Evolutionary conservation across 2,113 vertebrate species (phyloP).

Genomic region (Hippolais icterina): DNA sequence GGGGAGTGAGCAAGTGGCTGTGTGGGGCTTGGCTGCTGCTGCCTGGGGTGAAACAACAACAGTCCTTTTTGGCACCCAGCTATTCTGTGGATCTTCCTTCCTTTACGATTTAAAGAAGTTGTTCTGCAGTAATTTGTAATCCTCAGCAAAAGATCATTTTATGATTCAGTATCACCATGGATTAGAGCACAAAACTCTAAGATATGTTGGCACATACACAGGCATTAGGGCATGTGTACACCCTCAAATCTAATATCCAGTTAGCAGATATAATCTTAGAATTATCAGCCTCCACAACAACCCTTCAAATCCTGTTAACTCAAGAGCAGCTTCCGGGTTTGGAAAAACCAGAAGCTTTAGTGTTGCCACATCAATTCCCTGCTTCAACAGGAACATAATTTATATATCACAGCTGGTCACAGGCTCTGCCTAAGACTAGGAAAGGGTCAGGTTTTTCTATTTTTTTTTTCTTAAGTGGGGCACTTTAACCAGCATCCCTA

Average conservation of each 20-base stretch:
- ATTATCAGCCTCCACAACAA: neutral
- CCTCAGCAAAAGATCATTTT: neutral
- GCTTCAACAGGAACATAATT: neutral
- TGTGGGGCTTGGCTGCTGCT: neutral
- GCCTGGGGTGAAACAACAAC: neutral
- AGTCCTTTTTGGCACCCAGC: neutral
- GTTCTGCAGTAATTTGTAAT: neutral
- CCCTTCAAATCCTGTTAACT: neutral
- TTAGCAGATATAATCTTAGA: neutral
- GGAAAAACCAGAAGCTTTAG: neutral
- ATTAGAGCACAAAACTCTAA: neutral
- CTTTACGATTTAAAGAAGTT: neutral
- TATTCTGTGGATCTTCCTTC: neutral
- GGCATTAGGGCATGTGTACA: neutral
- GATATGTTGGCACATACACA: neutral
- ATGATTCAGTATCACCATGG: neutral
- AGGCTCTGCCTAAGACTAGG: neutral
- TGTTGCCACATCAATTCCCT: neutral
- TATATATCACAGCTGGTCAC: neutral
- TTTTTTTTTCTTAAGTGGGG: neutral
- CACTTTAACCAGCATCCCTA: neutral
- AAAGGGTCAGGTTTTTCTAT: neutral
- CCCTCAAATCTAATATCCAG: neutral
- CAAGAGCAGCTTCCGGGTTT: neutral
- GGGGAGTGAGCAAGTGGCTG: accelerated